Conservation (phyloP, 2,113 vertebrate species). For the Fulica atra region DNA sequence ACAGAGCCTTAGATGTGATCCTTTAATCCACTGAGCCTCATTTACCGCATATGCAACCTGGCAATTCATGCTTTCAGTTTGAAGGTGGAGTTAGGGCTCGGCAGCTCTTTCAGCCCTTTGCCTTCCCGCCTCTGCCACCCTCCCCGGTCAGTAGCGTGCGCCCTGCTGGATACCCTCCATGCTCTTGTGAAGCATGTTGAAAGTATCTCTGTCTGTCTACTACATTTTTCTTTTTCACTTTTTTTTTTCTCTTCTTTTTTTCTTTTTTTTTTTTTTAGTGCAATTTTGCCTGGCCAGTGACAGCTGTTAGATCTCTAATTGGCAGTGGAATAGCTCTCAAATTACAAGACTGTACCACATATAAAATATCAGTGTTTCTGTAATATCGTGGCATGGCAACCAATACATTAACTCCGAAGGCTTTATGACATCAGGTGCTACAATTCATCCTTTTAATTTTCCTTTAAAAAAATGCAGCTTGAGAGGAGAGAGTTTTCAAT, state of each 20-base stretch:
- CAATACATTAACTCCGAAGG: neutral
- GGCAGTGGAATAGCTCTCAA: neutral
- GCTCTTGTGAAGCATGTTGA: neutral
- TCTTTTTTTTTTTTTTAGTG: neutral
- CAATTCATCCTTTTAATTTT: conserved; percentile 21
- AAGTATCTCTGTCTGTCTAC: neutral
- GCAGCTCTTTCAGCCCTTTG: neutral
- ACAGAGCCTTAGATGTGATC: neutral
- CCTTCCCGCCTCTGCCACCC: neutral
- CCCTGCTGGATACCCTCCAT: neutral
- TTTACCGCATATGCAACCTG: neutral
- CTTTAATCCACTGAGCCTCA: conserved; percentile 24
- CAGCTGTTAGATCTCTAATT: neutral
- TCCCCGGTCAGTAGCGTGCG: neutral
- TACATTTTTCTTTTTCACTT: neutral
- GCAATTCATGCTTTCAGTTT: neutral
- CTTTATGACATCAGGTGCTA: conserved; percentile 13
- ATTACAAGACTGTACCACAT: neutral
- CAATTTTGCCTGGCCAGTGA: neutral
- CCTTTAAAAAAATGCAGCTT: neutral
- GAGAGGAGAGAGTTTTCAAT: conserved; percentile 23
- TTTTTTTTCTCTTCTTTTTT: neutral
- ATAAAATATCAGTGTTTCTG: neutral
- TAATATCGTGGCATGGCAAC: neutral
- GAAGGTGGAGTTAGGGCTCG: neutral